Evolutionary conservation across 2,113 vertebrate species (phyloP), one percentile per base, ranked within the genome.

Genomic region (Amia ocellicauda): DNA sequence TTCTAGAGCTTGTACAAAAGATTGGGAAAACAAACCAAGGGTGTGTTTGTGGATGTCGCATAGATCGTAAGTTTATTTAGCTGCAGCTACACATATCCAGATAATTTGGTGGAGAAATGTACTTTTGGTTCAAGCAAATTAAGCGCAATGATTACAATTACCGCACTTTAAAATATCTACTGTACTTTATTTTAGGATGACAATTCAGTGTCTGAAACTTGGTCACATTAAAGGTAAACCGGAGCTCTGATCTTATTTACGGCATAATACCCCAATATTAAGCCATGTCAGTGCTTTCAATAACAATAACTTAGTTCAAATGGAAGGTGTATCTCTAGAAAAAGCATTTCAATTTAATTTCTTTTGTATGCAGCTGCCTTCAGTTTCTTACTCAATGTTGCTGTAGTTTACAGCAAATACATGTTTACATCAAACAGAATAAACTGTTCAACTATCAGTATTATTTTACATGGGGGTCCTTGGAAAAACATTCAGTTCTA

Each of bases 341-440:
- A 58, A 47, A 55, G 20, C 14, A 50, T 31, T 58, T 61, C 20
- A 51, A 43, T 57, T 65, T 40, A 14, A 59, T 57, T 20, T n/a
- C n/a, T 16, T 45, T 23, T 41, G 26, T 67, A 41, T 16, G 62
- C 55, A 24, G 19, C 22, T 28, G 63, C 56, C 24, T 31, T 56
- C 27, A 56, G 53, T 56, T 17, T 31, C 14, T 56, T 56, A 50
- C 47, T 63, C 54, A 20, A 42, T 11, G 24, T 62, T 72, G 62
- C 20, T 52, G 63, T 60, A 61, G 64, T 76, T 81, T 69, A 75
- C 72, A 72, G 68, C 23, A 20, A 42, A 20, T 36, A n/a, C n/a
- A 63, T 69, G 79, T 74, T 77, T 74, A 71, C 26, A 49, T n/a
- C 41, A 31, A 45, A 66, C 43, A 42, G 9, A 9, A 63, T 51